These are phyloP conservation scores for Glyptemys insculpta DNA, from an alignment of 2,797 vertebrate genomes.

Conservation along the genomic window DNA sequence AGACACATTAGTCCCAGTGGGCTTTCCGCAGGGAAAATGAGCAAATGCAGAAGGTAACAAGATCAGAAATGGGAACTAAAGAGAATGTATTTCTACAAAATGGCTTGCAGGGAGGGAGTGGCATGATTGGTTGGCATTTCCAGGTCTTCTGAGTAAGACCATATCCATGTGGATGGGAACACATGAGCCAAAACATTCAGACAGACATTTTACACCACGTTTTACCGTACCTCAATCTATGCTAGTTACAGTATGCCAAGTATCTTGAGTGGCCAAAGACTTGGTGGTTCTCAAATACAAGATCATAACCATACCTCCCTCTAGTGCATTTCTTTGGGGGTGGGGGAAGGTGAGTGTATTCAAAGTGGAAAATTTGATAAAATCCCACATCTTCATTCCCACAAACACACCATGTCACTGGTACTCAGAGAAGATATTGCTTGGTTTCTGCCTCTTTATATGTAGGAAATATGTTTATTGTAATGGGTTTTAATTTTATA, in stretches of 20 bases:
- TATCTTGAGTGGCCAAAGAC: neutral
- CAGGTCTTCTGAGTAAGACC: neutral
- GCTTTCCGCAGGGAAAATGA: constrained; percentile 35
- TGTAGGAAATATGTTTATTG: constrained; percentile 21
- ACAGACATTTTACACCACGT: neutral
- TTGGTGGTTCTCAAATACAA: neutral
- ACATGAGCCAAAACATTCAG: constrained; percentile 3
- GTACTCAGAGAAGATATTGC: constrained; percentile 39
- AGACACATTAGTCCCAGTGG: constrained; percentile 37
- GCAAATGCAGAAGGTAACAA: neutral
- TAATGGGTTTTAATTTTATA: neutral
- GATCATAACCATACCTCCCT: neutral
- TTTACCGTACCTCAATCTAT: neutral
- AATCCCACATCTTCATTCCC: neutral
- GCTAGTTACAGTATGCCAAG: neutral
- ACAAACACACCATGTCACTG: neutral
- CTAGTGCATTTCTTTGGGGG: neutral
- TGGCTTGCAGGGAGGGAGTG: neutral
- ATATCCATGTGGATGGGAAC: neutral
- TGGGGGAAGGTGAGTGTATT: constrained; percentile 4
- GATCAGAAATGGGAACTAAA: neutral
- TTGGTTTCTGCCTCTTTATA: constrained; percentile 36
- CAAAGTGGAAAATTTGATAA: neutral
- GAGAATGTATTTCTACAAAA: neutral
- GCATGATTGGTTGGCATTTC: neutral